These are phyloP conservation scores for Campoletis raptor DNA, from an alignment of 2,888 invertebrate species.

Conservation along the genomic window DNA sequence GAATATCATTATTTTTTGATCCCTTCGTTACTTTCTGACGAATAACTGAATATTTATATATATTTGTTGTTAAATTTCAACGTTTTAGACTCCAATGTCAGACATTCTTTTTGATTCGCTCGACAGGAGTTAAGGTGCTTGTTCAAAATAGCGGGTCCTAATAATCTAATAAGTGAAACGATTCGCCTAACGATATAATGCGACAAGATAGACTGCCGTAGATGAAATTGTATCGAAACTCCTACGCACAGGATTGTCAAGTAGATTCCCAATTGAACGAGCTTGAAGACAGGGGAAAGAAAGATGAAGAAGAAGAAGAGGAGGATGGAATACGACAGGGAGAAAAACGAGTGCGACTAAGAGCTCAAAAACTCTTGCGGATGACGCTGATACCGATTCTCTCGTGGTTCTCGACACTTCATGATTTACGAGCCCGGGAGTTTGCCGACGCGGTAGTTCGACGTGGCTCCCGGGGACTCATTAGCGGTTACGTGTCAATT, in stretches of 20 bases:
- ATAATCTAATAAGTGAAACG: slow-evolving; percentile 45
- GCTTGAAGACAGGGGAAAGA: not conserved
- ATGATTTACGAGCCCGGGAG: slow-evolving; percentile 76
- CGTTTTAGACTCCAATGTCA: not conserved
- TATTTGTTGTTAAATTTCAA: not conserved
- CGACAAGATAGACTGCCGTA: slow-evolving; percentile 41
- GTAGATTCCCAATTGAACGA: slow-evolving; percentile 35
- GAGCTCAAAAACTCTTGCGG: slow-evolving; percentile 47
- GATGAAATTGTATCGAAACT: slow-evolving; percentile 59
- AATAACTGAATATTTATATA: not conserved
- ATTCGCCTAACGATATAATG: slow-evolving; percentile 57
- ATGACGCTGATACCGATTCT: slow-evolving; percentile 69
- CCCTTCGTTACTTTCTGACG: not conserved
- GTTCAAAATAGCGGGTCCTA: slow-evolving; percentile 33
- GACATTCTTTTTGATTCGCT: not conserved
- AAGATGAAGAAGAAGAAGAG: not conserved
- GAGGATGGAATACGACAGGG: slow-evolving; percentile 29
- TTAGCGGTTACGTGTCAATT: slow-evolving; percentile 79
- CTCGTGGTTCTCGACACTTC: slow-evolving; percentile 71
- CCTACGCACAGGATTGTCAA: slow-evolving; percentile 30
- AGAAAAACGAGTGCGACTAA: slow-evolving; percentile 39
- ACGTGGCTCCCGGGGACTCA: slow-evolving; percentile 75
- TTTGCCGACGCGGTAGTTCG: slow-evolving; percentile 73
- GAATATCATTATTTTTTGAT: not conserved
- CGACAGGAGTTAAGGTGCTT: not conserved